A percentile compares a stretch with the other conserved stretches of the same genome.
phyloP scores from a whole-genome alignment of 2,113 vertebrate species.

The Cynoglossus semilaevis region DNA sequence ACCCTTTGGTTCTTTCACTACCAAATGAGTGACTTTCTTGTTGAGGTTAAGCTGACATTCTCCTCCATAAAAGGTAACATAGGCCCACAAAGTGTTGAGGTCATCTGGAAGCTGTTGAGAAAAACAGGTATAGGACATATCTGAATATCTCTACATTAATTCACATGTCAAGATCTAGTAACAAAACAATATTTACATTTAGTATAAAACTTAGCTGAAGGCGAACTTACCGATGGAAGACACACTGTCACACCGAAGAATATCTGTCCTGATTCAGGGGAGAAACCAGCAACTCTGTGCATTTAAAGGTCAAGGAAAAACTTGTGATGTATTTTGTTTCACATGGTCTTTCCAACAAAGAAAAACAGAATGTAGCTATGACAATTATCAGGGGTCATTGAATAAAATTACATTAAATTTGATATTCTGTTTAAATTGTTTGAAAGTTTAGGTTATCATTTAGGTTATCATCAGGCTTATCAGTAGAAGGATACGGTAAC shows the following conservation, averaged over 20 bases:
- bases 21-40: conserved; percentile 92
- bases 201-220: too few species aligned
- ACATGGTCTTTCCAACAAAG: too few species aligned
- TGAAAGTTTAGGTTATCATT: too few species aligned
- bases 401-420: too few species aligned
- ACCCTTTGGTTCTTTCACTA: conserved; percentile 93
- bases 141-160: too few species aligned
- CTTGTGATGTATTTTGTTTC: too few species aligned
- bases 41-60: conserved; percentile 92
- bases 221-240: conserved; percentile 83
- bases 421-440: too few species aligned
- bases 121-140: background rate
- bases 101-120: conserved; percentile 85
- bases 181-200: too few species aligned
- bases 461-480: background rate
- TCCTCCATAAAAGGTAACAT: conserved; percentile 93
- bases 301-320: conserved; percentile 72
- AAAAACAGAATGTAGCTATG: too few species aligned
- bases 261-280: conserved; percentile 91
- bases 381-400: too few species aligned
- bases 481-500: conserved; percentile 90
- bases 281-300: conserved; percentile 92
- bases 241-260: conserved; percentile 95
- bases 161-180: too few species aligned
- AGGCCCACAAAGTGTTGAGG: conserved; percentile 90